These are phyloP conservation scores for Schizopygopsis pylzovi DNA, from an alignment of 2,797 vertebrate species.

Conservation along the genomic window DNA sequence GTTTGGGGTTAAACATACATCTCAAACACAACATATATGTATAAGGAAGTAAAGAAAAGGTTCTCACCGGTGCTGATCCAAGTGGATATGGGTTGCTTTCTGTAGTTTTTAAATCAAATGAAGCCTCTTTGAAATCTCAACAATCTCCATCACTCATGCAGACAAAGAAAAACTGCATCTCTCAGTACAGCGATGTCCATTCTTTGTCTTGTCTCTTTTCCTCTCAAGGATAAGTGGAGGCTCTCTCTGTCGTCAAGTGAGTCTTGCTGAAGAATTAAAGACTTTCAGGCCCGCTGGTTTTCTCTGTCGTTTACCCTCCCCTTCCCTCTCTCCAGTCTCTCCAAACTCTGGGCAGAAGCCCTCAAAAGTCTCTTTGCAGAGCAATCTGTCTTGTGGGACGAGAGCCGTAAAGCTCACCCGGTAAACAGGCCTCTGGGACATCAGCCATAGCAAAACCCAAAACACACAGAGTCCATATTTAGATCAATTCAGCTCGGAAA, in stretches of 20 bases:
- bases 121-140: neutral
- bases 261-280: neutral
- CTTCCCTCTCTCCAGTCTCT: neutral
- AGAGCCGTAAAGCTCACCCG: slow-evolving; percentile 8
- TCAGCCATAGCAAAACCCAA: slow-evolving; percentile 24
- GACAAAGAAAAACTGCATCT: neutral
- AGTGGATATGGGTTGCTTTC: neutral
- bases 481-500: slow-evolving; percentile 5
- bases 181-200: neutral
- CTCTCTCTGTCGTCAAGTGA: neutral
- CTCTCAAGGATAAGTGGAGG: neutral
- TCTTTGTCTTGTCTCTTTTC: neutral
- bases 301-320: neutral
- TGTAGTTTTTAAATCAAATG: slow-evolving; percentile 1
- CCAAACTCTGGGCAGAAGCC: slow-evolving; percentile 16
- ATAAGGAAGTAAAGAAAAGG: neutral
- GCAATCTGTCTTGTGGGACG: slow-evolving; percentile 35
- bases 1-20: neutral
- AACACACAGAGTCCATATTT: slow-evolving; percentile 15
- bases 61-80: slow-evolving; percentile 10
- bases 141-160: neutral
- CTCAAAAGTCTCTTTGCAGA: slow-evolving; percentile 36
- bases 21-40: neutral
- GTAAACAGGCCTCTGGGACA: slow-evolving; percentile 46
- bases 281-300: slow-evolving; percentile 1